Conservation (phyloP, 1,140 invertebrate genomes). For the Melipona quadrifasciata region DNA sequence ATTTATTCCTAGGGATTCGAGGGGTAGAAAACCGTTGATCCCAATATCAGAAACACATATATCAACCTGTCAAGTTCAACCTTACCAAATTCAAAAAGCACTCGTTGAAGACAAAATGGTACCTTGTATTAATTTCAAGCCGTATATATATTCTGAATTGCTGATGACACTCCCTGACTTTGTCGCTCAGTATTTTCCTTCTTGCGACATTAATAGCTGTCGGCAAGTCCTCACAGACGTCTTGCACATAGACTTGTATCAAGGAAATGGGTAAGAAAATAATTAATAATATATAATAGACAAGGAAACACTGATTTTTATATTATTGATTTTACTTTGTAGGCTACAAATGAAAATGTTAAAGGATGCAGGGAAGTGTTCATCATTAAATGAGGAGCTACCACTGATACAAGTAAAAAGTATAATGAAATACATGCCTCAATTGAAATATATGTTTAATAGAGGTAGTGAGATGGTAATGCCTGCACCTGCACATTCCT, state of each 20-base stretch:
- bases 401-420: conserved; percentile 90
- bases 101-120: conserved; percentile 90
- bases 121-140: conserved; percentile 93
- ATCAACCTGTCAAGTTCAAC: conserved; percentile 84
- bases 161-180: conserved; percentile 92
- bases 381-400: conserved; percentile 84
- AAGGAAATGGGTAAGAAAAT: conserved; percentile 89
- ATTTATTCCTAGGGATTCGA: conserved; percentile 71
- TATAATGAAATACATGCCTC: conserved; percentile 92
- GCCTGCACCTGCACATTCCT: conserved; percentile 72
- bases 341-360: conserved; percentile 89
- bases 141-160: conserved; percentile 89
- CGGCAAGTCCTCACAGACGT: conserved; percentile 89
- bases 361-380: conserved; percentile 87
- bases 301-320: too few species aligned
- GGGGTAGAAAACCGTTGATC: conserved; percentile 83
- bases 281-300: not conserved
- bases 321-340: conserved; percentile 23
- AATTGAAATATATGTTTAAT: conserved; percentile 90
- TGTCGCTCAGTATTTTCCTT: conserved; percentile 90
- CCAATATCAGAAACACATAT: conserved; percentile 84
- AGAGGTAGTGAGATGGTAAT: conserved; percentile 73
- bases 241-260: conserved; percentile 89
- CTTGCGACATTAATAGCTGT: conserved; percentile 87
- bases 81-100: conserved; percentile 88